Conservation (phyloP, 2,113 vertebrate species). For the Symphodus melops region DNA sequence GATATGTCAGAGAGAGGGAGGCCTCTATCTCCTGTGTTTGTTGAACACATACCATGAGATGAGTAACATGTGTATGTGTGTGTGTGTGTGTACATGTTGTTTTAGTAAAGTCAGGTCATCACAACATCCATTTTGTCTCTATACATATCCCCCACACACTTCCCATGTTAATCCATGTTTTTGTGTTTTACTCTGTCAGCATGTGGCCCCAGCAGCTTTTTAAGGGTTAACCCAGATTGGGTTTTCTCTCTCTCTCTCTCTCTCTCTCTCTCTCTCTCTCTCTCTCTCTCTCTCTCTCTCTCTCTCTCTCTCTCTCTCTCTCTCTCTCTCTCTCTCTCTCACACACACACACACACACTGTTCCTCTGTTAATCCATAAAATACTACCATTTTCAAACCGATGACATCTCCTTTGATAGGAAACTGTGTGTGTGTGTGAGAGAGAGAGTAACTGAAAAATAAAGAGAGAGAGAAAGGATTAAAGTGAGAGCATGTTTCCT, state of each 20-base stretch:
- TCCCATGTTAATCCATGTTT: constrained; percentile 65
- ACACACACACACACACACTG: constrained; percentile 10
- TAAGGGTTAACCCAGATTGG: constrained; percentile 8
- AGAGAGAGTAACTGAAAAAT: too few relatives aligned
- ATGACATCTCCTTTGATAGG: constrained; percentile 62
- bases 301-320: not conserved
- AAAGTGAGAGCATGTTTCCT: constrained; percentile 18
- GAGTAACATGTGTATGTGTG: constrained; percentile 25
- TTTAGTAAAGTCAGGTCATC: constrained; percentile 55
- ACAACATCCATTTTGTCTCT: constrained; percentile 53
- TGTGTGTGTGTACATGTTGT: constrained; percentile 31
- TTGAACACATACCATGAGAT: constrained; percentile 54
- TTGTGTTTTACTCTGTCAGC: constrained; percentile 47
- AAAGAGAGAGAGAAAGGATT: not conserved
- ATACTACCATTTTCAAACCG: constrained; percentile 54
- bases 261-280: not conserved
- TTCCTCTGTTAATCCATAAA: constrained; percentile 55
- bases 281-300: not conserved
- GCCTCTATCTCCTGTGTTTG: constrained; percentile 36
- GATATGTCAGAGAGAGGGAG: not conserved
- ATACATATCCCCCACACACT: constrained; percentile 62
- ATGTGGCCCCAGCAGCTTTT: constrained; percentile 23
- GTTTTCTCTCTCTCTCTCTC: constrained; percentile 3
- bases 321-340: not conserved
- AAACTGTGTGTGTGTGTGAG: not conserved